Base-by-base conservation (phyloP, 2,888 invertebrate genomes). In the Dioctria rufipes region DNA sequence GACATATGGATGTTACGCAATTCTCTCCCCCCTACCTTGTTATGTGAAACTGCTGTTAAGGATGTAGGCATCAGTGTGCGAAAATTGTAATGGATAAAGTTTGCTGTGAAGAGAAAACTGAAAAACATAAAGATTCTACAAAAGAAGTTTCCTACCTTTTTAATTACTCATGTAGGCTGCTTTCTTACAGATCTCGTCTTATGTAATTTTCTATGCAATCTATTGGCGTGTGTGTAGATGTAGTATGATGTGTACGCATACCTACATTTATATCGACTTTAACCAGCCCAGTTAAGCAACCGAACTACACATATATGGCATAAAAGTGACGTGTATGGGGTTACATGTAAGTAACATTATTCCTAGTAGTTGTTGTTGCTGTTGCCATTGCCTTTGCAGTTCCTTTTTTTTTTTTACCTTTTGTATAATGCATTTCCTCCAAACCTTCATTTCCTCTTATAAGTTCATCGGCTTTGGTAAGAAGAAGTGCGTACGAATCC, bases 381-480 rank as follows among this genome's bases (percentile, higher is more conserved):
- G 49, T 46, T 46, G 49, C 49, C 9, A 9, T 9, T 46, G 49
- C 49, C 51, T 46, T 46, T 37, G 46, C 51, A 69, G 51, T 39
- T 51, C 69, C 69, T 25, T 25, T 40, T 13, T 43, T n/a, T 66
- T 13, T 51, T 69, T 51, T 69, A 51, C 51, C 51, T 69, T 69
- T 49, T 69, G 69, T 69, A 69, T 49, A 69, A 69, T 69, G 69
- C 69, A 69, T 69, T 69, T 69, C 51, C 69, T 69, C 69, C 49
- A 69, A 69, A 49, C 51, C 51, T 69, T 49, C 51, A 69, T 51
- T 69, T 69, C 69, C 69, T 69, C 69, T 69, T 49, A 51, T 51
- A 69, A 69, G 69, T 69, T 69, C 69, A 69, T 69, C 69, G 69
- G 51, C 69, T 51, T 69, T 39, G 69, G 42, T 25, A 25, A n/a